Conservation (phyloP, 2,888 invertebrate genomes). For the Podabrus alpinus region DNA sequence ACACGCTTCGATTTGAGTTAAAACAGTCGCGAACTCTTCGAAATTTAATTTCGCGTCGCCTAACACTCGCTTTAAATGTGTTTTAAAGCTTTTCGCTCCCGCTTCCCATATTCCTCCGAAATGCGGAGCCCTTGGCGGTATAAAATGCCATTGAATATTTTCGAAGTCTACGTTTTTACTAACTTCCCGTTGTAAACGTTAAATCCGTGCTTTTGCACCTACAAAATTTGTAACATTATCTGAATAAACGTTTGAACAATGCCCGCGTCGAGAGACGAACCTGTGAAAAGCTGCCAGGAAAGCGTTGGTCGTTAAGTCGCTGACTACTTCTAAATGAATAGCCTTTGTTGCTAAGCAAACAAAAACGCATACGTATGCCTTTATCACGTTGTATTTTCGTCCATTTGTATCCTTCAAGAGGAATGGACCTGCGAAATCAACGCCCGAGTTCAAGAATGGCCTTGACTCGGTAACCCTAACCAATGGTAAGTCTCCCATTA, state of each 20-base stretch:
- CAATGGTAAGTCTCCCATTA: slow-evolving; percentile 41
- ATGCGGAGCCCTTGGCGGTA: no score
- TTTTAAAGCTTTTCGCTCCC: no score
- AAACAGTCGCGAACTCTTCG: no score
- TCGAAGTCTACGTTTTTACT: no score
- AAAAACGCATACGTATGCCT: slow-evolving; percentile 32
- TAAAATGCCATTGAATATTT: no score
- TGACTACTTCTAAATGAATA: slow-evolving; percentile 28
- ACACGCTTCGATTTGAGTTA: no score
- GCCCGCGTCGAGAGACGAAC: slow-evolving; percentile 29
- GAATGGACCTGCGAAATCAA: slow-evolving; percentile 43
- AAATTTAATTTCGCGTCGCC: no score
- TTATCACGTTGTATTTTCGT: slow-evolving; percentile 18
- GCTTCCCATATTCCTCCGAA: no score
- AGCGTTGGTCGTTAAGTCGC: slow-evolving; percentile 27
- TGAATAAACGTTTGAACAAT: slow-evolving; percentile 11
- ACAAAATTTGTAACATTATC: slow-evolving; percentile 34
- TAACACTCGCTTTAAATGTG: no score
- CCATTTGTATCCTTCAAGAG: slow-evolving; percentile 28
- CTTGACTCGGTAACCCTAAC: slow-evolving; percentile 31
- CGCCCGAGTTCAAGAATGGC: slow-evolving; percentile 37
- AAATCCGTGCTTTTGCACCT: slow-evolving; percentile 10
- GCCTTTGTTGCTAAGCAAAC: slow-evolving; percentile 41
- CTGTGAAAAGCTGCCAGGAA: slow-evolving; percentile 29
- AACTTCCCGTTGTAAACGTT: no score